A percentile compares a stretch with the other conserved stretches of the same genome.
These are phyloP conservation scores for Limnephilus auricula DNA, from an alignment of 2,888 invertebrate species.

Conservation along the genomic window DNA sequence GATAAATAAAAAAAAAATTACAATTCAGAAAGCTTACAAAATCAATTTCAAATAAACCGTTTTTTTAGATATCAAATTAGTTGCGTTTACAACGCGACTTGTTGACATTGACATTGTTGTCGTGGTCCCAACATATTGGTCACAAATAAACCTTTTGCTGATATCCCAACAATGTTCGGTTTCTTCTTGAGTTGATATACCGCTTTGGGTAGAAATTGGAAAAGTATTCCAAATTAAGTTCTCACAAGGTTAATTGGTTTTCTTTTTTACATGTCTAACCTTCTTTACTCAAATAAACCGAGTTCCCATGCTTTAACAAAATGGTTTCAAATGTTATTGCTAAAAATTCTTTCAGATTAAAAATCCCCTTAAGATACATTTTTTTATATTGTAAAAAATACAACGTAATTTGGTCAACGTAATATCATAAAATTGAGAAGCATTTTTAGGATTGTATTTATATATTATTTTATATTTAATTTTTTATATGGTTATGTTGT, in stretches of 20 bases:
- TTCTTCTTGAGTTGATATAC: neutral
- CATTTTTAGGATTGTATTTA: no score
- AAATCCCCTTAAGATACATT: no score
- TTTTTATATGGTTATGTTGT: no score
- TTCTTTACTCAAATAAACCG: neutral
- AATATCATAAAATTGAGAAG: no score
- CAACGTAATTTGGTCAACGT: no score
- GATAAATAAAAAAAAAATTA: no score
- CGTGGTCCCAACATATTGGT: neutral
- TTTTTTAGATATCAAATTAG: neutral
- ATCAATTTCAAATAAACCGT: neutral
- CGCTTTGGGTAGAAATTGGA: neutral
- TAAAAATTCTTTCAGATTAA: no score
- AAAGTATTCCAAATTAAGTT: neutral
- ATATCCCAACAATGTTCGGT: neutral
- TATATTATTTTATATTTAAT: no score
- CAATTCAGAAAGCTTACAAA: neutral
- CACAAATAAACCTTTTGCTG: neutral
- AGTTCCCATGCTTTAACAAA: neutral
- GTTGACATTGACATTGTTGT: neutral
- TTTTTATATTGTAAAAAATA: no score
- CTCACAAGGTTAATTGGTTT: neutral
- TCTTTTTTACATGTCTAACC: neutral
- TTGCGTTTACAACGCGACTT: neutral
- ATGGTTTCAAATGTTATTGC: neutral